A percentile compares a stretch with the other conserved stretches of the same genome.
These are phyloP conservation scores for Incurvaria masculella DNA, from an alignment of 2,888 invertebrate species.

Conservation along the genomic window DNA sequence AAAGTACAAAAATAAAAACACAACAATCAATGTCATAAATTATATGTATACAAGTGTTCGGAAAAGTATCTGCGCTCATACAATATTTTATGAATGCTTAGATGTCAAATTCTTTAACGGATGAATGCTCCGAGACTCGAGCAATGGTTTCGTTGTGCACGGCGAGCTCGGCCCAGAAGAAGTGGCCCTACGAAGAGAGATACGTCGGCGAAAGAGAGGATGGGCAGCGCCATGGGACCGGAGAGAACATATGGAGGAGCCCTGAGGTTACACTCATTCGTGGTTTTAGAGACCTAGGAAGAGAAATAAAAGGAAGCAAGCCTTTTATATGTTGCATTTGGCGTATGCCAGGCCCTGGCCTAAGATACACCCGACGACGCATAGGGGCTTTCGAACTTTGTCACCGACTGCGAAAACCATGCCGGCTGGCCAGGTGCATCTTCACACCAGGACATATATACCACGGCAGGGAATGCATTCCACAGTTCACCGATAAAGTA, in stretches of 20 bases:
- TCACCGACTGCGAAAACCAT: too few species aligned
- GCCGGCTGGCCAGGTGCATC: too few species aligned
- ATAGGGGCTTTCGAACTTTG: not conserved
- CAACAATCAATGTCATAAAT: not conserved
- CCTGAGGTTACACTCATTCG: constrained; percentile 25
- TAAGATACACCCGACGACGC: not conserved
- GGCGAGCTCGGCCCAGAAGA: constrained; percentile 22
- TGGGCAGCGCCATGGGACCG: constrained; percentile 23
- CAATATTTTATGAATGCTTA: not conserved
- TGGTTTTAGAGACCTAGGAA: not conserved
- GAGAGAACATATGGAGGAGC: constrained; percentile 33
- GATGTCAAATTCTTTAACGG: not conserved
- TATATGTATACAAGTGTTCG: constrained; percentile 11
- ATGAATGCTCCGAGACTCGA: not conserved
- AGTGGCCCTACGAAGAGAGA: constrained; percentile 31
- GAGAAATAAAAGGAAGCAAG: not conserved
- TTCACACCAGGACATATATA: not conserved
- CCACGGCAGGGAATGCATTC: too few species aligned
- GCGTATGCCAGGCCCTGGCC: not conserved
- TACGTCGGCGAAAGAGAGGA: constrained; percentile 32
- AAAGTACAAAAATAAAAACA: not conserved
- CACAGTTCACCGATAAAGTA: not conserved
- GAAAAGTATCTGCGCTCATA: constrained; percentile 2
- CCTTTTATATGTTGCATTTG: not conserved
- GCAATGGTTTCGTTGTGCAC: too few species aligned